These are phyloP conservation scores for Xenentodon cancila DNA, from an alignment of 2,797 vertebrate genomes.

Conservation along the genomic window DNA sequence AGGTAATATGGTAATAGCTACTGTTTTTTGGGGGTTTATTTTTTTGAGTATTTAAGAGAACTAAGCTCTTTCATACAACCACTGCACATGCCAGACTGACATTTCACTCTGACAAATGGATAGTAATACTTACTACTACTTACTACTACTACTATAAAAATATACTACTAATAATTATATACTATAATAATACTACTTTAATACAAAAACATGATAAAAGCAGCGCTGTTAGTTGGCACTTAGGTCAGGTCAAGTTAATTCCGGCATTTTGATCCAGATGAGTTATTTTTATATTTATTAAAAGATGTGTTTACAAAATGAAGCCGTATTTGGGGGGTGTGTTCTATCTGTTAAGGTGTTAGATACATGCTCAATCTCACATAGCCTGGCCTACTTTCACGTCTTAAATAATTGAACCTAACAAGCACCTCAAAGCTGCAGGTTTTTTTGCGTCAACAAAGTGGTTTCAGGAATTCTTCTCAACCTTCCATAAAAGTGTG, in stretches of 20 bases:
- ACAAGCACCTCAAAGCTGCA: conserved; percentile 55
- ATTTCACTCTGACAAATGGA: conserved; percentile 21
- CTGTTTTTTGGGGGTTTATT: background rate
- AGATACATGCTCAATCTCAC: conserved; percentile 26
- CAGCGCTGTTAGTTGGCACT: conserved; percentile 4
- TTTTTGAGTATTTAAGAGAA: too few species aligned
- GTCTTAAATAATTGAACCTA: conserved; percentile 76
- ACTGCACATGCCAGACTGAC: too few species aligned
- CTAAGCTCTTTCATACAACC: background rate
- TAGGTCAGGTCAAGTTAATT: too few species aligned
- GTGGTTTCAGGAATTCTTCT: conserved; percentile 28
- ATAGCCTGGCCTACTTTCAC: conserved; percentile 75
- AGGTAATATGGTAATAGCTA: conserved; percentile 4
- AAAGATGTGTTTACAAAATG: too few species aligned
- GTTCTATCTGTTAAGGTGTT: conserved; percentile 45
- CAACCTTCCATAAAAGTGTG: conserved; percentile 34
- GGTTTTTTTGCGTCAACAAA: conserved; percentile 33
- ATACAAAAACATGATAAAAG: conserved; percentile 25
- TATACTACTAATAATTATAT: too few species aligned
- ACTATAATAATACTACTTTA: too few species aligned
- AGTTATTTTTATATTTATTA: too few species aligned
- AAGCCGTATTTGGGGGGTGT: conserved; percentile 25
- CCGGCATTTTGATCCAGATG: too few species aligned
- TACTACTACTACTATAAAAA: too few species aligned
- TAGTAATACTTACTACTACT: conserved; percentile 10